Evolutionary conservation across 2,888 invertebrate species (phyloP).

Genomic region (Mesorhabditis spiculigera): DNA sequence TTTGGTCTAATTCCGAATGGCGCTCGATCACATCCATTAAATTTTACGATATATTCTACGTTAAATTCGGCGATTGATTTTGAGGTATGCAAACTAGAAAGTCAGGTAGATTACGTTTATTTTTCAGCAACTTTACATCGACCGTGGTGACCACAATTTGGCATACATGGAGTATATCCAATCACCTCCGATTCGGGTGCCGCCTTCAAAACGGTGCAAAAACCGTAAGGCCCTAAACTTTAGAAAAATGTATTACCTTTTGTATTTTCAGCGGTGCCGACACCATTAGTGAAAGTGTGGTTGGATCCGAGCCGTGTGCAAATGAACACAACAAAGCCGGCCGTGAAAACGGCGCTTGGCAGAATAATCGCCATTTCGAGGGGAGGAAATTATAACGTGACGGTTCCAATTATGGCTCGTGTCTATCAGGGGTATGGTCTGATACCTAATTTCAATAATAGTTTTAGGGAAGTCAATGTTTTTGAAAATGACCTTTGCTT

Average conservation of each 20-base stretch:
- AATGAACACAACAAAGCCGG: conserved; percentile 15
- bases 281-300: conserved; percentile 45
- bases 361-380: conserved; percentile 64
- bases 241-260: not conserved
- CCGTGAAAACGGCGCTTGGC: conserved; percentile 49
- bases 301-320: conserved; percentile 33
- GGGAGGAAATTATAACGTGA: conserved; percentile 62
- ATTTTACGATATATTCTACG: conserved; percentile 68
- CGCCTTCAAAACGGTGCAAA: conserved; percentile 18
- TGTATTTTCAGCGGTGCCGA: conserved; percentile 27
- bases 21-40: conserved; percentile 69
- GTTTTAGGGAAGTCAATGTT: conserved; percentile 21
- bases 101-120: conserved; percentile 5
- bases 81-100: conserved; percentile 63
- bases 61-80: conserved; percentile 71
- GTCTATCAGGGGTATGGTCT: conserved; percentile 62
- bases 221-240: conserved; percentile 10
- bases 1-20: conserved; percentile 44
- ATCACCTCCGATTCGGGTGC: conserved; percentile 49
- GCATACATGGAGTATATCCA: conserved; percentile 51
- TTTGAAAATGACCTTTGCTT: conserved; percentile 33
- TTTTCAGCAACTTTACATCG: conserved; percentile 44
- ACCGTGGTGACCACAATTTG: conserved; percentile 35
- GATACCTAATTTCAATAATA: not conserved
- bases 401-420: conserved; percentile 70